Conservation (phyloP, 2,113 vertebrate species). For the Oenanthe melanoleuca region DNA sequence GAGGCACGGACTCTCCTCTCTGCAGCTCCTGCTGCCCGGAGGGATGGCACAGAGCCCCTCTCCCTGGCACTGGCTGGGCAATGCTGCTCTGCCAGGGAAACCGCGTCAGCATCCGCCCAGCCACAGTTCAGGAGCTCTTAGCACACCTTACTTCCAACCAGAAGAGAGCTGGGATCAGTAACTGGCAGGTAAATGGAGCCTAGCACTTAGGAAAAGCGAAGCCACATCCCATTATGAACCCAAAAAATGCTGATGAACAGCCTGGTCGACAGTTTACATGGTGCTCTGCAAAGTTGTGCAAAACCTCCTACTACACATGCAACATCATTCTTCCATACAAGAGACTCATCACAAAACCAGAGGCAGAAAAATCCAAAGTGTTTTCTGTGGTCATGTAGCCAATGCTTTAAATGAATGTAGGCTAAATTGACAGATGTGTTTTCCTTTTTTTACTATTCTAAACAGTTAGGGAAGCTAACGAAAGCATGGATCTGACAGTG, state of each 20-base stretch:
- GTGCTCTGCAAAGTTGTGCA: not conserved
- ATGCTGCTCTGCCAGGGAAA: not conserved
- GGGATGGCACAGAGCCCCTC: not conserved
- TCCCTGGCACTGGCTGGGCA: not conserved
- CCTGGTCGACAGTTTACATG: not conserved
- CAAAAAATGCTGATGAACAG: not conserved
- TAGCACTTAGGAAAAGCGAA: not conserved
- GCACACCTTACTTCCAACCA: not conserved
- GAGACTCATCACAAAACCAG: not conserved
- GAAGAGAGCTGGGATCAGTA: not conserved
- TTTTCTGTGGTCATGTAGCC: not conserved
- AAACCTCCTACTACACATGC: not conserved
- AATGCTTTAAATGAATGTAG: not conserved
- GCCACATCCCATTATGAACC: not conserved
- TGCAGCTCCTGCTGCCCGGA: not conserved
- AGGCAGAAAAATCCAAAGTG: not conserved
- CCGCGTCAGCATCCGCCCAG: accelerated
- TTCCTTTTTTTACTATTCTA: not conserved
- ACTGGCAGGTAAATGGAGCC: not conserved
- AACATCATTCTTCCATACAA: not conserved
- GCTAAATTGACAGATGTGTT: not conserved
- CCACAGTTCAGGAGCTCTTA: not conserved
- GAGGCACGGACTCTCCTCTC: accelerated
- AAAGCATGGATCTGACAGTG: not conserved
- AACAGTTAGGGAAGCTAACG: not conserved